These are phyloP conservation scores for Apogon talboti DNA, from an alignment of 2,797 vertebrate species.

Conservation along the genomic window DNA sequence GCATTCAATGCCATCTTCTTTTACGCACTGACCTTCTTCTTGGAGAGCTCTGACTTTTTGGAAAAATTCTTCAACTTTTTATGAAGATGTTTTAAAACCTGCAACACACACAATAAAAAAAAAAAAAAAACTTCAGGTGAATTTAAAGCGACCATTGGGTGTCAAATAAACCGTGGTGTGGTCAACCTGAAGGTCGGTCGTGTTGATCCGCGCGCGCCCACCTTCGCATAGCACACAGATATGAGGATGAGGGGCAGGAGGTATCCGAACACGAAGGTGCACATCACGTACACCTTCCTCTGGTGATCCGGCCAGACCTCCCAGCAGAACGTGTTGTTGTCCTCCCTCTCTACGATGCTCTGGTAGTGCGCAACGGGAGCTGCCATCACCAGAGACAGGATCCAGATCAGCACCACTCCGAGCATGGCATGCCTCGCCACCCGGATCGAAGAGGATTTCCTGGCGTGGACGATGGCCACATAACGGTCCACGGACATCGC, in stretches of 20 bases:
- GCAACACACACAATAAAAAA: constrained; percentile 43
- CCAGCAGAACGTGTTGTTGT: constrained; percentile 94
- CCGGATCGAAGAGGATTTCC: constrained; percentile 87
- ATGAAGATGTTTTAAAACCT: constrained; percentile 95
- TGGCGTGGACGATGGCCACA: constrained; percentile 93
- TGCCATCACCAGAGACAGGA: constrained; percentile 89
- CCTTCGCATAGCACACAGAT: constrained; percentile 96
- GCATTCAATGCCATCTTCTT: not conserved
- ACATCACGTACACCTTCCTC: constrained; percentile 91
- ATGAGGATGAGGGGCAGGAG: constrained; percentile 91
- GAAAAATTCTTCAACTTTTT: constrained; percentile 94
- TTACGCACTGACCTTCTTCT: constrained; percentile 89
- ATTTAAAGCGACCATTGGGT: not conserved
- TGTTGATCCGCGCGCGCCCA: constrained; percentile 58
- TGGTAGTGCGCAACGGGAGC: constrained; percentile 92
- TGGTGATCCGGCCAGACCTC: constrained; percentile 89
- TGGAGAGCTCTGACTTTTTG: constrained; percentile 94
- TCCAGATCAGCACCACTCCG: constrained; percentile 91
- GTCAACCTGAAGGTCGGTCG: no score
- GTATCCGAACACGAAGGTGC: constrained; percentile 93
- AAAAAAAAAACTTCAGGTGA: no score
- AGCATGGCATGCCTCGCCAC: constrained; percentile 87
- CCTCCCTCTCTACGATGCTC: constrained; percentile 83
- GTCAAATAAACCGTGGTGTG: not conserved
- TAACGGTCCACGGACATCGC: constrained; percentile 97